These are phyloP conservation scores for Gymnobelideus leadbeateri DNA, from an alignment of 2,113 vertebrate species.

Conservation along the genomic window DNA sequence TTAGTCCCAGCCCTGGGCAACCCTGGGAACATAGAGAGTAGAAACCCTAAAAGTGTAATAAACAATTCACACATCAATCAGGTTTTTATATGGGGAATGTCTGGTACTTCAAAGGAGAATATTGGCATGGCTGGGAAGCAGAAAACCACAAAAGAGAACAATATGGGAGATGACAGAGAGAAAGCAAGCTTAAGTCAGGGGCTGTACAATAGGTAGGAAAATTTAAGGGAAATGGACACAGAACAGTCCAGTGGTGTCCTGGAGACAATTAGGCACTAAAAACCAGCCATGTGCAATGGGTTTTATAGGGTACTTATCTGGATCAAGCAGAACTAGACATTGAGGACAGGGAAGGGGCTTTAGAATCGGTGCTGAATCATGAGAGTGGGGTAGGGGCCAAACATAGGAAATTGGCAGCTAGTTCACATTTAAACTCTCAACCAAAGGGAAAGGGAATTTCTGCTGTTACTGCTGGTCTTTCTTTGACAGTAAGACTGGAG, in stretches of 20 bases:
- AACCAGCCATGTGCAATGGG: not conserved
- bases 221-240: not conserved
- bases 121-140: not conserved
- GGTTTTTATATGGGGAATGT: not conserved
- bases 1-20: not conserved
- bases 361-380: not conserved
- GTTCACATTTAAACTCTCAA: not conserved
- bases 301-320: not conserved
- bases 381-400: not conserved
- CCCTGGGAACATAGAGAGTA: not conserved
- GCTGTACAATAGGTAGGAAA: not conserved
- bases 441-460: not conserved
- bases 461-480: not conserved
- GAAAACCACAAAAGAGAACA: not conserved
- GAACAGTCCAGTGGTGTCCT: not conserved
- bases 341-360: not conserved
- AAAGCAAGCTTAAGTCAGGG: not conserved
- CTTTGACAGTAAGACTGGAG: not conserved
- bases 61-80: not conserved
- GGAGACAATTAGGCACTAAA: not conserved
- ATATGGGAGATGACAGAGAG: not conserved
- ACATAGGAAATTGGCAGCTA: not conserved
- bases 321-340: not conserved
- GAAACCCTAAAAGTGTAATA: not conserved
- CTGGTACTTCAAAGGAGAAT: not conserved